Evolutionary conservation across 2,888 invertebrate species (phyloP).

Genomic region (Andricus curvator): DNA sequence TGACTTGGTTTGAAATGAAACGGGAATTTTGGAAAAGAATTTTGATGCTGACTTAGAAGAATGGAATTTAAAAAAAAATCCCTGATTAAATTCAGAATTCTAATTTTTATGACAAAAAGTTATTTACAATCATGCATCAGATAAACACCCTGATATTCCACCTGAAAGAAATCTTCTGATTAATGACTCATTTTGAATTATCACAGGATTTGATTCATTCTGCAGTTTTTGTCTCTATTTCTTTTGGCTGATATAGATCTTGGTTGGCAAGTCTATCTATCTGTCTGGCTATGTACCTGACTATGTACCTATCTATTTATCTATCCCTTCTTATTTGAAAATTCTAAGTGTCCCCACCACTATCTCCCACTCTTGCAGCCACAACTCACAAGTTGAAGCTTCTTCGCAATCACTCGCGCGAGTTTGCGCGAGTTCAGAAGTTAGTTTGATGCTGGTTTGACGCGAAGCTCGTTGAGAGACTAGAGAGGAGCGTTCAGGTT

Average conservation of each 20-base stretch:
- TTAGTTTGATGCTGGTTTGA: slow-evolving; percentile 25
- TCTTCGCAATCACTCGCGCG: slow-evolving; percentile 35
- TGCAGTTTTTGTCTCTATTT: slow-evolving; percentile 16
- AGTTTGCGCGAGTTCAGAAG: slow-evolving; percentile 37
- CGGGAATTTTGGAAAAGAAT: too few species aligned
- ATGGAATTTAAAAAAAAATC: too few species aligned
- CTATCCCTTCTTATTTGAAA: slow-evolving; percentile 34
- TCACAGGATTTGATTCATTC: neutral
- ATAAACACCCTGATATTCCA: too few species aligned
- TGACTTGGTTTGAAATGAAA: too few species aligned
- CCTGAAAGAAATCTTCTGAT: too few species aligned
- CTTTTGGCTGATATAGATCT: neutral
- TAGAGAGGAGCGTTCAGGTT: neutral
- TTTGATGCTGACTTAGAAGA: too few species aligned
- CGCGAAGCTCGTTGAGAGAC: slow-evolving; percentile 6
- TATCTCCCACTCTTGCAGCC: slow-evolving; percentile 10
- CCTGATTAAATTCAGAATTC: too few species aligned
- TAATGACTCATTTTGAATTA: neutral
- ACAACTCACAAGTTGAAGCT: slow-evolving; percentile 24
- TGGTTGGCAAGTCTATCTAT: slow-evolving; percentile 1
- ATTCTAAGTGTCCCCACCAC: slow-evolving; percentile 34
- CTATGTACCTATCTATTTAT: slow-evolving; percentile 3
- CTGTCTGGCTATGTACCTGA: neutral
- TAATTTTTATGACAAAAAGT: too few species aligned
- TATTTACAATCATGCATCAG: too few species aligned